Base-by-base conservation (phyloP, 1,140 invertebrate species). In the Whitmania pigra region DNA sequence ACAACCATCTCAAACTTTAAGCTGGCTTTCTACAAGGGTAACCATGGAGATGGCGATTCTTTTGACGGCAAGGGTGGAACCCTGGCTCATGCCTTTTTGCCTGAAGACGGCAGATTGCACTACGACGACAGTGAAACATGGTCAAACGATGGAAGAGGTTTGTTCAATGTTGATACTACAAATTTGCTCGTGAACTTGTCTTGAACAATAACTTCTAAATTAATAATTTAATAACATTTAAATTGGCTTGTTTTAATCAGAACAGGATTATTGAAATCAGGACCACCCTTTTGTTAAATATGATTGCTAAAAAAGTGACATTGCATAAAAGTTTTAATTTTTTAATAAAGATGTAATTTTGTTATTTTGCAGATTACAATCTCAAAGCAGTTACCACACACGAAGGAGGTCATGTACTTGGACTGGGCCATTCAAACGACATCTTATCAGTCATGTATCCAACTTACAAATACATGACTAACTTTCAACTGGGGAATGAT, bases 11-110 rank as follows among this genome's bases (percentile, higher is more conserved):
- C 63, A 20, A 70, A 74, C 60, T 68, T 74, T 40, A 27, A 67
- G 0, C 40, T 74, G 25, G 17, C 22, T n/a, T 74, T 72, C 54
- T 49, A 29, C 25, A 25, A 49, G 0, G 27, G 67, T n/a, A 86
- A 88, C 80, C 92, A 94, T 80, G 89, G 89, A 54, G 92, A 94
- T 80, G 89, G 90, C 75, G 92, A 91, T 82, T 75, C 80, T 11
- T 84, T 84, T 74, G 83, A 84, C 74, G 78, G 78, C 67, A 88
- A 87, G 75, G 91, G 22, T 87, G 87, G 57, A 73, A 83, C 85
- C 85, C 40, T 93, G 88, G 91, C 83, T 20, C 92, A 95, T 82
- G 92, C 92, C 67, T 95, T 93, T 84, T 94, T 93, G 80, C 92
- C 92, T 5, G 18, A 54, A n/a, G 31, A 40, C 22, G 72, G 72